phyloP scores from a whole-genome alignment of 2,888 invertebrate genomes.

The Callyntrura sp. region DNA sequence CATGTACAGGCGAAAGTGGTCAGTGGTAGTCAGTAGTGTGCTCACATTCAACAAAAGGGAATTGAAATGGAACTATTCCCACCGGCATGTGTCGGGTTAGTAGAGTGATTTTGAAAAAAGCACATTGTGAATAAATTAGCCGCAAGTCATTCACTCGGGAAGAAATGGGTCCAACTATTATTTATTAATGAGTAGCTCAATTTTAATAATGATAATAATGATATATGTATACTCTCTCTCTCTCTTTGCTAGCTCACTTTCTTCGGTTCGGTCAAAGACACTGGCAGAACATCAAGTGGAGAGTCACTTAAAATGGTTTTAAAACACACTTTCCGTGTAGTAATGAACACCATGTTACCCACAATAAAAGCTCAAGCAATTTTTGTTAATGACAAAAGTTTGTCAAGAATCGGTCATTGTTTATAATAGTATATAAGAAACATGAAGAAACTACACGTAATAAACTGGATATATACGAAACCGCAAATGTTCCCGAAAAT shows the following conservation, averaged over 20 bases:
- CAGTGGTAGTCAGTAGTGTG: background rate
- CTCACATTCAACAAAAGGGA: conserved; percentile 2
- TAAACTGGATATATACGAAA: no score
- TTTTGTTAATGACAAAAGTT: conserved; percentile 16
- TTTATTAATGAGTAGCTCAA: conserved; percentile 64
- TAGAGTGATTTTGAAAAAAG: background rate
- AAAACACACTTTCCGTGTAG: conserved; percentile 37
- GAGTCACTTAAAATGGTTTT: conserved; percentile 9
- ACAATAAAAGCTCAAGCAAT: conserved; percentile 26
- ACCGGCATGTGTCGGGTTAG: conserved; percentile 5
- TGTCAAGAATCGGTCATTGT: background rate
- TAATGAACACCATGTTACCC: conserved; percentile 52
- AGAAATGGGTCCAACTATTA: conserved; percentile 53
- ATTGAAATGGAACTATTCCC: no score
- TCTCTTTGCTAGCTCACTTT: conserved; percentile 51
- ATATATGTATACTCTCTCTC: conserved; percentile 11
- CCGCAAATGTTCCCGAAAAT: no score
- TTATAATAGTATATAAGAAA: no score
- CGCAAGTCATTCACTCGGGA: conserved; percentile 44
- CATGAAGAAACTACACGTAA: no score
- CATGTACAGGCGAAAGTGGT: background rate
- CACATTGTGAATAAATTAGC: conserved; percentile 65
- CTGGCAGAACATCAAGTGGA: conserved; percentile 27
- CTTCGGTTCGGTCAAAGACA: conserved; percentile 28
- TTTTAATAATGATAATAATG: no score